Evolutionary conservation across 2,797 vertebrate genomes (phyloP).

Genomic region (Austrolebias charrua): DNA sequence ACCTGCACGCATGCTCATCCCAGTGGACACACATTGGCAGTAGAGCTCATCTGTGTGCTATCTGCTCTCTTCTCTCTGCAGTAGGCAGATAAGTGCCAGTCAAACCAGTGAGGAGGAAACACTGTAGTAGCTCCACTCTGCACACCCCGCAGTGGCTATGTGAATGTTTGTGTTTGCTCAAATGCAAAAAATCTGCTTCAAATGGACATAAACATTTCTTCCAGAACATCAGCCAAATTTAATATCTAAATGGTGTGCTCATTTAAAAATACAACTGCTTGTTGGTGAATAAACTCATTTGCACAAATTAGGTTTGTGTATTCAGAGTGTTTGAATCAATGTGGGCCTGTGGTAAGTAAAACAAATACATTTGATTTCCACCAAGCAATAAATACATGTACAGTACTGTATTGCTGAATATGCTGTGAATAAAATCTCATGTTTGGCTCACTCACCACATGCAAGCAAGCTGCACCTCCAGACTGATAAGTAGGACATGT

Average conservation of each 20-base stretch:
- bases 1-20: conserved; percentile 14
- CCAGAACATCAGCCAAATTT: neutral
- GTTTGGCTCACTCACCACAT: too few species aligned
- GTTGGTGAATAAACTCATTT: neutral
- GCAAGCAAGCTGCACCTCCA: too few species aligned
- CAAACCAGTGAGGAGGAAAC: conserved; percentile 72
- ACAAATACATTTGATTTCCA: too few species aligned
- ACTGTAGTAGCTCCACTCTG: conserved; percentile 46
- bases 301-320: too few species aligned
- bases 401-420: too few species aligned
- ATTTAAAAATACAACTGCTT: neutral
- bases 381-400: too few species aligned
- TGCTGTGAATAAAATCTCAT: too few species aligned
- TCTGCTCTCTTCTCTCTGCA: conserved; percentile 74
- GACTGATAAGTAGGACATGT: too few species aligned
- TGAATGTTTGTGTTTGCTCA: conserved; percentile 45
- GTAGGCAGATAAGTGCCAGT: conserved; percentile 77
- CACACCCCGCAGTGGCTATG: conserved; percentile 38
- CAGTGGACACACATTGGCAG: conserved; percentile 56
- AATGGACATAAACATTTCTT: conserved; percentile 23
- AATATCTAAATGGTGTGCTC: too few species aligned
- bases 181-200: conserved; percentile 35
- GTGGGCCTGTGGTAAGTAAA: too few species aligned
- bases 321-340: too few species aligned
- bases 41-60: conserved; percentile 72